These are phyloP conservation scores for Drosophila nigricruria DNA, from an alignment of 2,888 invertebrate genomes.

Conservation along the genomic window DNA sequence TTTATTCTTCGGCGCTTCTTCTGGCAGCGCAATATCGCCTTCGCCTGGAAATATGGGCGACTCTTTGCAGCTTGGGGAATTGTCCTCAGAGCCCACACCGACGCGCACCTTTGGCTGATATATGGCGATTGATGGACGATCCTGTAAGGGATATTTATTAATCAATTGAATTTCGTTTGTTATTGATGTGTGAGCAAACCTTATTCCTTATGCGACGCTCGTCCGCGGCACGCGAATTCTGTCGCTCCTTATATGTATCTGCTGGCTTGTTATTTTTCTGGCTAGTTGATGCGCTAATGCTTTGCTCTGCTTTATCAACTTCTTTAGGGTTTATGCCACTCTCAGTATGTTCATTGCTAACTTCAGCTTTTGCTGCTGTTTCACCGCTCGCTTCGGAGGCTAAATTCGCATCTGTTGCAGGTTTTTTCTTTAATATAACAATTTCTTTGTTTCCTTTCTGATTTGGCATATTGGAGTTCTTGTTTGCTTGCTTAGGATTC, in stretches of 20 bases:
- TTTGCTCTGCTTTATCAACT: neutral
- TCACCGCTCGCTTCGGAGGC: neutral
- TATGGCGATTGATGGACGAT: slow-evolving; percentile 95
- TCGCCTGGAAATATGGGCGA: slow-evolving; percentile 22
- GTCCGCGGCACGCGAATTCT: slow-evolving; percentile 60
- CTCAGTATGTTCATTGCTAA: slow-evolving; percentile 4
- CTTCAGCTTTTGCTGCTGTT: neutral
- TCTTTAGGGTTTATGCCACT: slow-evolving; percentile 9
- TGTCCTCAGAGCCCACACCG: slow-evolving; percentile 72
- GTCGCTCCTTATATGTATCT: slow-evolving; percentile 11
- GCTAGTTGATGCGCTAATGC: neutral
- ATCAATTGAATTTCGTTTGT: neutral
- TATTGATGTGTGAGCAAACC: slow-evolving; percentile 56
- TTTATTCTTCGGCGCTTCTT: slow-evolving; percentile 45
- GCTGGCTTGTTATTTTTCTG: slow-evolving; percentile 9
- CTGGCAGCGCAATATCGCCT: slow-evolving; percentile 31
- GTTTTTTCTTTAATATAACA: slow-evolving; percentile 73
- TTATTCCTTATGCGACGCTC: slow-evolving; percentile 84
- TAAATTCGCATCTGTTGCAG: slow-evolving; percentile 22
- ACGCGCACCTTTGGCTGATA: slow-evolving; percentile 90
- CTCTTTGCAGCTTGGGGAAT: slow-evolving; percentile 38
- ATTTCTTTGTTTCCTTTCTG: slow-evolving; percentile 74
- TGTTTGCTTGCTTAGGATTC: slow-evolving; percentile 31
- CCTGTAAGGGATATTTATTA: slow-evolving; percentile 85
- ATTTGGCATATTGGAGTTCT: slow-evolving; percentile 23